These are phyloP conservation scores for Potamilus streckersoni DNA, from an alignment of 1,140 invertebrate species.

Conservation along the genomic window DNA sequence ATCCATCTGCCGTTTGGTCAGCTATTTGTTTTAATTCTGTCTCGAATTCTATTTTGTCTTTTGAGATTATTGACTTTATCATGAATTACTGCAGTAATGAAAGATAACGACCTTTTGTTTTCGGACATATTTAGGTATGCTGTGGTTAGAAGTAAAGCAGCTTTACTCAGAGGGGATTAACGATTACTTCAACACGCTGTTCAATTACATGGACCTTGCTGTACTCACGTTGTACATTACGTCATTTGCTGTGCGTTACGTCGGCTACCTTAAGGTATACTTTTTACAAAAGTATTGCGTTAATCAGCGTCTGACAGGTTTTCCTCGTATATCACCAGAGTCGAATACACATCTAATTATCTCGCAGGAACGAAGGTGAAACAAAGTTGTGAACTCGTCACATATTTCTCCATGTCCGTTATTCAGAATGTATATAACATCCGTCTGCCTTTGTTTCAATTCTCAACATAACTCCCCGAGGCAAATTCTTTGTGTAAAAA, in stretches of 20 bases:
- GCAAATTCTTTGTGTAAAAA: too few species aligned
- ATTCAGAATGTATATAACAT: too few species aligned
- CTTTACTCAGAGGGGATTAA: constrained; percentile 40
- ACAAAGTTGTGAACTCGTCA: too few species aligned
- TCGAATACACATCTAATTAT: too few species aligned
- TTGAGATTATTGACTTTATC: background rate
- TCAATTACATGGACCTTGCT: constrained; percentile 50
- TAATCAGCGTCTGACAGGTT: too few species aligned
- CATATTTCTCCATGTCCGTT: too few species aligned
- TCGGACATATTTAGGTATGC: constrained; percentile 36
- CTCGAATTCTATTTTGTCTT: background rate
- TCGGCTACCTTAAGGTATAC: constrained; percentile 33
- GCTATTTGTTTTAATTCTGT: background rate
- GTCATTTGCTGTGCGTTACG: constrained; percentile 45
- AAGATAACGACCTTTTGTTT: background rate
- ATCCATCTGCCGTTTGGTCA: too few species aligned
- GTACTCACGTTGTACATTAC: constrained; percentile 51
- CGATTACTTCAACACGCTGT: constrained; percentile 48
- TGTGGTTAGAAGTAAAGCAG: constrained; percentile 54
- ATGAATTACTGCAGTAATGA: background rate
- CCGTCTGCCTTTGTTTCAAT: too few species aligned
- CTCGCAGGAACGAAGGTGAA: too few species aligned
- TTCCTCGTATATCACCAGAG: too few species aligned
- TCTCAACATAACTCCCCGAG: too few species aligned
- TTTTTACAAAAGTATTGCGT: too few species aligned